A percentile compares a stretch with the other conserved stretches of the same genome.
Evolutionary conservation across 2,888 invertebrate genomes (phyloP).

Genomic region (Leptothorax acervorum): DNA sequence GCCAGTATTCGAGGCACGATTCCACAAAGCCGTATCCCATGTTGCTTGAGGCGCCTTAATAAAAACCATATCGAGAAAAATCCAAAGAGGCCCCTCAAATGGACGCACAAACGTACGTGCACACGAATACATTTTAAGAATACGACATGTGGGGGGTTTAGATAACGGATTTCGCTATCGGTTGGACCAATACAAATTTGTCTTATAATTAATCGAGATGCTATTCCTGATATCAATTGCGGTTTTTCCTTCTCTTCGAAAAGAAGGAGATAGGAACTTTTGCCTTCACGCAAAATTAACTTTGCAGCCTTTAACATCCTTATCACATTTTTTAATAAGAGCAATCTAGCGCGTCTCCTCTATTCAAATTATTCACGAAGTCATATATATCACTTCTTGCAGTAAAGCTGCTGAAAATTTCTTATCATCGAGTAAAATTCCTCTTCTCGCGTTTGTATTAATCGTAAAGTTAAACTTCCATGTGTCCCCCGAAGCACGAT

Average conservation of each 20-base stretch:
- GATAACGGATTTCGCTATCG: not conserved
- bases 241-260: not conserved
- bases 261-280: not conserved
- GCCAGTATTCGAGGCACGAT: constrained; percentile 41
- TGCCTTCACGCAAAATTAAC: constrained; percentile 6
- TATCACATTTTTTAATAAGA: not conserved
- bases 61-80: constrained; percentile 39
- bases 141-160: not conserved
- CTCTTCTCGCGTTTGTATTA: not conserved
- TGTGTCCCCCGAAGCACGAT: not conserved
- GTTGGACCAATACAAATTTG: not conserved
- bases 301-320: not conserved
- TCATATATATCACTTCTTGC: not conserved
- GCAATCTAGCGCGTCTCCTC: not conserved
- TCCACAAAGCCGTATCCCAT: constrained; percentile 9
- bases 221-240: not conserved
- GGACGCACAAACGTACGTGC: not conserved
- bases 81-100: constrained; percentile 28
- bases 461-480: not conserved
- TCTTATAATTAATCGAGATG: not conserved
- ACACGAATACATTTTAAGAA: not conserved
- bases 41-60: constrained; percentile 32
- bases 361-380: not conserved
- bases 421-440: not conserved
- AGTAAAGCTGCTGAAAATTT: not conserved